Percentiles rank a stretch among this genome's conserved stretches.
Conservation (phyloP, 2,113 vertebrate species). For the Spea bombifrons region DNA sequence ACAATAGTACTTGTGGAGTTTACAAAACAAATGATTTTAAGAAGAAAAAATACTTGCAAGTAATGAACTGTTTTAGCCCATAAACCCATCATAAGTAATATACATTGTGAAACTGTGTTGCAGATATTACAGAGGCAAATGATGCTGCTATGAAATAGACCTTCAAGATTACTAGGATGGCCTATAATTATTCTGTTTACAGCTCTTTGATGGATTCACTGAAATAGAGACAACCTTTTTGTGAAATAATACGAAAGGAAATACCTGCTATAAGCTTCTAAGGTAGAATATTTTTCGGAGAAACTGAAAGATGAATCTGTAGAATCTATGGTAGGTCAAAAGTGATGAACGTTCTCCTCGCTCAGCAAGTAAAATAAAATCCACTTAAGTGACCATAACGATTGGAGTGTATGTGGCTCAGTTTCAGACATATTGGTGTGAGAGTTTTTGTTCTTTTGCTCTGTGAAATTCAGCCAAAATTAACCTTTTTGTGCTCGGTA, state of each 20-base stretch:
- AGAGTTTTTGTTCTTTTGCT: too few relatives aligned
- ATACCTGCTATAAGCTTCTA: constrained; percentile 48
- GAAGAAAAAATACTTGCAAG: constrained; percentile 24
- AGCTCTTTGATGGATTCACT: constrained; percentile 38
- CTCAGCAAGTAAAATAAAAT: too few relatives aligned
- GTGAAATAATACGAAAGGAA: accelerated
- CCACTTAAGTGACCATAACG: too few relatives aligned
- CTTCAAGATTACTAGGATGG: constrained; percentile 32
- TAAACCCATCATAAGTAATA: constrained; percentile 10
- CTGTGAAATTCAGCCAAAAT: too few relatives aligned
- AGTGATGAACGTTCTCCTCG: too few relatives aligned
- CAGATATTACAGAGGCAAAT: constrained; percentile 46
- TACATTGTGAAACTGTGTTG: constrained; percentile 50
- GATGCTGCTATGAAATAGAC: constrained; percentile 41
- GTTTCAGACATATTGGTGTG: too few relatives aligned
- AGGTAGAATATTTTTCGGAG: constrained; percentile 46
- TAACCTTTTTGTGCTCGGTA: too few relatives aligned
- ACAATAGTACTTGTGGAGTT: constrained; percentile 6
- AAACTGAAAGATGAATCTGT: constrained; percentile 28
- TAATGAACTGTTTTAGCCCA: constrained; percentile 44
- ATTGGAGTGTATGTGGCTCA: too few relatives aligned
- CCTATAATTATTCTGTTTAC: constrained; percentile 40
- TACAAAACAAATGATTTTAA: constrained; percentile 4
- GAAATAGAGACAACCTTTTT: constrained; percentile 41
- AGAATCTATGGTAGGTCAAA: too few relatives aligned